These are phyloP conservation scores for Eulemur mongoz DNA, from an alignment of 2,797 vertebrate species.

Conservation along the genomic window DNA sequence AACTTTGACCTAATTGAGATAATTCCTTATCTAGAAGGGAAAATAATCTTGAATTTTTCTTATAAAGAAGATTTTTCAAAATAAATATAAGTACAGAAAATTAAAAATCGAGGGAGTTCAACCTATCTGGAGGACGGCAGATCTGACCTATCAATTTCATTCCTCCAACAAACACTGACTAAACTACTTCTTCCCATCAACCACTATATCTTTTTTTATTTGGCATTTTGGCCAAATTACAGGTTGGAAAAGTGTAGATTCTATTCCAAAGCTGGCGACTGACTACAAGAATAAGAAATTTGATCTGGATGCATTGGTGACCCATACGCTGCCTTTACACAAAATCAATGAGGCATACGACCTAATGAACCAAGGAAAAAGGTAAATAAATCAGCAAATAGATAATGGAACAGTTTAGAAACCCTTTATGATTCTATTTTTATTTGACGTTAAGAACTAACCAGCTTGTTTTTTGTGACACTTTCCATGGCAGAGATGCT, in stretches of 20 bases:
- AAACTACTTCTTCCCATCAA: neutral
- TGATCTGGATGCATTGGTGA: conserved; percentile 89
- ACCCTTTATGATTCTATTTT: neutral
- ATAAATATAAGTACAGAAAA: neutral
- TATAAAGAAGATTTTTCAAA: neutral
- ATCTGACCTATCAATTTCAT: neutral
- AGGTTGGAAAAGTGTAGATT: conserved; percentile 81
- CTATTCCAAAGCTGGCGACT: conserved; percentile 84
- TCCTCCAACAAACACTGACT: neutral
- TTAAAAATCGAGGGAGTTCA: neutral
- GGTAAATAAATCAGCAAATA: conserved; percentile 80
- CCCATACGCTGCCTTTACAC: conserved; percentile 87
- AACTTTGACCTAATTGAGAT: neutral
- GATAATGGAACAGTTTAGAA: neutral
- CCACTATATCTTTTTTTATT: neutral
- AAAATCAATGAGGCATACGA: conserved; percentile 90
- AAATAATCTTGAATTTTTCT: conserved; percentile 28
- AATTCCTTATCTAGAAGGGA: neutral
- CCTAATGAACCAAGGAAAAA: conserved; percentile 87
- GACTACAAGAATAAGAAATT: conserved; percentile 89
- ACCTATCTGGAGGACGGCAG: neutral
- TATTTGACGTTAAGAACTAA: conserved; percentile 17
- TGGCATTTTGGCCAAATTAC: conserved; percentile 26
- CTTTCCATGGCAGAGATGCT: neutral
- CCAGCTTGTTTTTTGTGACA: neutral